Base-by-base conservation (phyloP, 2,888 invertebrate genomes). In the Cylindroiulus punctatus region DNA sequence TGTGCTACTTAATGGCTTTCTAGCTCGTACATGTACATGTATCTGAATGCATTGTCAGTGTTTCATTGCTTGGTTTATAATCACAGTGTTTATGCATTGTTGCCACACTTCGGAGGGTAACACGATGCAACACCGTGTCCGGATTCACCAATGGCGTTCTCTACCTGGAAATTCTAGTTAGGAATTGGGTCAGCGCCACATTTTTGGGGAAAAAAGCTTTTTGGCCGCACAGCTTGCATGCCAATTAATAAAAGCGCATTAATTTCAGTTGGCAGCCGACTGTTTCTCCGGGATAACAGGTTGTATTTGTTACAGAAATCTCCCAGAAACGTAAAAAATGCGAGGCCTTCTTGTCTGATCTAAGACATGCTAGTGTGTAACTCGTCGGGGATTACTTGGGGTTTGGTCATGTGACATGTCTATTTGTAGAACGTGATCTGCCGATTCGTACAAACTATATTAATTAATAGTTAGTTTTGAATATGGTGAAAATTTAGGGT, bases 181-280 rank as follows among this genome's bases (percentile, higher is more conserved):
- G 57, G 57, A 57, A 57, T n/a, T 57, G 19, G 57, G 57, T 57
- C 57, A 57, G n/a, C n/a, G n/a, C 0, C n/a, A n/a, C n/a, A 57
- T 57, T 57, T 57, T 57, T 57, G 57, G 57, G 57, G n/a, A 57
- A 57, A 57, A 57, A 57, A 57, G 0, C 2, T 2, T 57, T 57
- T n/a, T 5, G 57, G 36, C 36, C 8, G 57, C 57, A 19, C 57
- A 57, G 57, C 57, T 57, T 57, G 57, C 57, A 57, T 57, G n/a
- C n/a, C 57, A 57, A 57, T 57, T 57, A 57, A 19, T 57, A 57
- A 57, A 57, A 57, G n/a, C 57, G 57, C n/a, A 57, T 57, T 57
- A 57, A 57, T 57, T 57, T 57, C n/a, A n/a, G 57, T 57, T 57
- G 57, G 57, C 57, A 57, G n/a, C 57, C n/a, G 57, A 57, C 57